Percentiles rank a stretch among this genome's conserved stretches.
Conservation (phyloP, 2,888 invertebrate genomes). For the Schizaphis graminum region DNA sequence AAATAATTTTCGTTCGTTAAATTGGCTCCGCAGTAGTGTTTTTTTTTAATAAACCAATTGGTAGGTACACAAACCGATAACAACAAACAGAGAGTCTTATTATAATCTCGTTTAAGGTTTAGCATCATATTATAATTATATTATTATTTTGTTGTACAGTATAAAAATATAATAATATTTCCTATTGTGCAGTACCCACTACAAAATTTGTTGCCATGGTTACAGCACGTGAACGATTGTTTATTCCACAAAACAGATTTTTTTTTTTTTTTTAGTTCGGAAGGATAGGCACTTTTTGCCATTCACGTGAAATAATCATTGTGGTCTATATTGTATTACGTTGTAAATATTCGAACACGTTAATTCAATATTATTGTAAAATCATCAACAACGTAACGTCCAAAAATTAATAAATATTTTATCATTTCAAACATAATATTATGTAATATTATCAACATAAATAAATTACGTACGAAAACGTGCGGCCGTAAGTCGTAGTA, state of each 20-base stretch:
- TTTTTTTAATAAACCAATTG: neutral
- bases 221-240: neutral
- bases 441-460: no score
- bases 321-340: neutral
- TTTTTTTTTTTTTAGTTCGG: neutral
- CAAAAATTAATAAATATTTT: no score
- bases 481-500: no score
- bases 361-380: neutral
- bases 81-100: conserved; percentile 6
- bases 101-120: conserved; percentile 15
- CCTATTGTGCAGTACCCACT: neutral
- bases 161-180: neutral
- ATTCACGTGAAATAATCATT: neutral
- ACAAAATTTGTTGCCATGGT: neutral
- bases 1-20: neutral
- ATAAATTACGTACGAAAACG: no score
- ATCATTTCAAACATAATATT: no score
- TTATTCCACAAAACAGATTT: neutral
- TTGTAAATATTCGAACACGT: neutral
- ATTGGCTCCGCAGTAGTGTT: neutral
- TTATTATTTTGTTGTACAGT: neutral
- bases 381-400: neutral
- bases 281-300: neutral
- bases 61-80: neutral
- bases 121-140: neutral